Evolutionary conservation across 1,140 invertebrate species (phyloP).

Genomic region (Neodiprion lecontei): DNA sequence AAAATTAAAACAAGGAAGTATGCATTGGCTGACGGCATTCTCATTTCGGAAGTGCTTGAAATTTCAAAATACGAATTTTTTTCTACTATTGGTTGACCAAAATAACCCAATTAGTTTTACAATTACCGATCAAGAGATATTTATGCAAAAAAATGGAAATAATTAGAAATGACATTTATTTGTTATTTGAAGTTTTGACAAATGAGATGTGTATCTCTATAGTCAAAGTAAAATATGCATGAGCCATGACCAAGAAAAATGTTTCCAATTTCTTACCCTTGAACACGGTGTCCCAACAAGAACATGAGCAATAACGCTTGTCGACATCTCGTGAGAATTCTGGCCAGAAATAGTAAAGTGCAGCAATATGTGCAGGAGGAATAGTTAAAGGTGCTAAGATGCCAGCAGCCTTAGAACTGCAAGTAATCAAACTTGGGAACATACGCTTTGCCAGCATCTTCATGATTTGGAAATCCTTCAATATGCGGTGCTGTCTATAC

Average conservation of each 20-base stretch:
- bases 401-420: conserved; percentile 51
- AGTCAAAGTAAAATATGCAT: too few relatives aligned
- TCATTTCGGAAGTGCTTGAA: conserved; percentile 9
- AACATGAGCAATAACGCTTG: conserved; percentile 74
- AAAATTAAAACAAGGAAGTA: conserved; percentile 11
- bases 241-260: too few relatives aligned
- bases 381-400: conserved; percentile 60
- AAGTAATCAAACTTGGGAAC: conserved; percentile 46
- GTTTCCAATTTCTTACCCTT: conserved; percentile 65
- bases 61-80: conserved; percentile 13
- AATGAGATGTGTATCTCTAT: too few relatives aligned
- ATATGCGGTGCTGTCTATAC: neutral
- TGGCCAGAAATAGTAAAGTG: conserved; percentile 75
- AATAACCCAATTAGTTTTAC: too few relatives aligned
- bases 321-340: conserved; percentile 74
- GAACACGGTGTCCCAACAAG: conserved; percentile 83
- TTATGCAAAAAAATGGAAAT: too few relatives aligned
- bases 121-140: too few relatives aligned
- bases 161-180: too few relatives aligned
- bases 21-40: neutral
- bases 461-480: neutral
- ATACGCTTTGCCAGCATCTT: conserved; percentile 46
- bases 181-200: too few relatives aligned
- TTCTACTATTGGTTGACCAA: too few relatives aligned
- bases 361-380: conserved; percentile 70